Conservation (phyloP, 2,888 invertebrate species). For the Melipona bicolor region DNA sequence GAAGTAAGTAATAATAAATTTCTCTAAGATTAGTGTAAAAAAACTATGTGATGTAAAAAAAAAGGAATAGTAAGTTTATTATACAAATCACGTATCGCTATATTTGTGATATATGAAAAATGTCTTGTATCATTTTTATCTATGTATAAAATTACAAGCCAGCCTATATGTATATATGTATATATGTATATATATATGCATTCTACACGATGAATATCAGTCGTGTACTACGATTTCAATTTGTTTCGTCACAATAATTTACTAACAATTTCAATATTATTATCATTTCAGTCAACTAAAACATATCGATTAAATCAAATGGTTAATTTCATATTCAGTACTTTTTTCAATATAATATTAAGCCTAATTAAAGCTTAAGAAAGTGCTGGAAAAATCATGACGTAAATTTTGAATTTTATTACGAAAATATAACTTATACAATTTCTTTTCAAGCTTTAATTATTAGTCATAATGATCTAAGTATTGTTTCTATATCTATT, state of each 20-base stretch:
- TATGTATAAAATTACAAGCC: constrained; percentile 52
- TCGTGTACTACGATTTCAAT: constrained; percentile 39
- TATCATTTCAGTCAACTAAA: constrained; percentile 3
- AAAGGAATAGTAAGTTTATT: constrained; percentile 23
- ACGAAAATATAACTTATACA: background rate
- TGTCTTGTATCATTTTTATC: constrained; percentile 6
- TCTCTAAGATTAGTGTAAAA: background rate
- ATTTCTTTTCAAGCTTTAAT: background rate
- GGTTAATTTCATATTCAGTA: background rate
- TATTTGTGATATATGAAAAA: constrained; percentile 27
- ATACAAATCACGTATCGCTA: constrained; percentile 16
- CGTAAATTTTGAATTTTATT: background rate
- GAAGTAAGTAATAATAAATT: background rate
- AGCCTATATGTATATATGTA: constrained; percentile 11
- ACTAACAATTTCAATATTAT: constrained; percentile 14
- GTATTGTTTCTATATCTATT: background rate
- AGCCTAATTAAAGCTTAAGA: background rate
- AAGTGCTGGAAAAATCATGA: background rate
- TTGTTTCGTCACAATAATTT: constrained; percentile 9
- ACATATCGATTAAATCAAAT: constrained; percentile 7
- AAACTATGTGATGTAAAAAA: constrained; percentile 7
- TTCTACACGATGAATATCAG: constrained; percentile 31
- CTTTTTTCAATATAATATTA: background rate
- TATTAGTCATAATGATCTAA: background rate
- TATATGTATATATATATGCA: constrained; percentile 17